Conservation (phyloP, 2,888 invertebrate genomes). For the Embidobia sp. region DNA sequence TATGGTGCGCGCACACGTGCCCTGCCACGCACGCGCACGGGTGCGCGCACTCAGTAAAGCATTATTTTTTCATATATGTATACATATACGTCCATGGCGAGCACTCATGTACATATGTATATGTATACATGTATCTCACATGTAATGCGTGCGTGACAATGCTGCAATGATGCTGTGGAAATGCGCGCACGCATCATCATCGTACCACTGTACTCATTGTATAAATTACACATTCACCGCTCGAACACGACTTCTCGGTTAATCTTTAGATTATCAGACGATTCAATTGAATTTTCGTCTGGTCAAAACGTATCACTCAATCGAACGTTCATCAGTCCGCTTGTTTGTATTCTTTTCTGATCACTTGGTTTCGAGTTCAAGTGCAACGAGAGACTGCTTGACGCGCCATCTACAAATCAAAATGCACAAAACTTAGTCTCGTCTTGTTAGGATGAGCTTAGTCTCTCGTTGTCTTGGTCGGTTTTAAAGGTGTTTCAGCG, state of each 20-base stretch:
- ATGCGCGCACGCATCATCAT: constrained; percentile 68
- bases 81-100: constrained; percentile 36
- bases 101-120: constrained; percentile 59
- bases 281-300: constrained; percentile 69
- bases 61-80: constrained; percentile 42
- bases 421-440: background rate
- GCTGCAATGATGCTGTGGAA: constrained; percentile 38
- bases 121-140: constrained; percentile 62
- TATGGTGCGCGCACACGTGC: constrained; percentile 13
- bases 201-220: constrained; percentile 80
- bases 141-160: constrained; percentile 50
- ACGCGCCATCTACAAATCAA: constrained; percentile 21
- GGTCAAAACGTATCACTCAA: constrained; percentile 69
- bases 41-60: constrained; percentile 46
- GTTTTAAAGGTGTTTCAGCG: no score
- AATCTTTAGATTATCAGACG: constrained; percentile 67
- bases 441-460: no score
- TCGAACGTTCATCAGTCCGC: constrained; percentile 74
- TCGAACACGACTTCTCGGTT: constrained; percentile 72
- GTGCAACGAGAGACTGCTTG: constrained; percentile 1
- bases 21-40: constrained; percentile 13
- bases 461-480: constrained; percentile 61
- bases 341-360: constrained; percentile 70
- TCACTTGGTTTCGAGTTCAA: constrained; percentile 68
- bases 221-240: constrained; percentile 81